These are phyloP conservation scores for Scaptomyza cyrtandrae DNA, from an alignment of 2,888 invertebrate species.

Conservation along the genomic window DNA sequence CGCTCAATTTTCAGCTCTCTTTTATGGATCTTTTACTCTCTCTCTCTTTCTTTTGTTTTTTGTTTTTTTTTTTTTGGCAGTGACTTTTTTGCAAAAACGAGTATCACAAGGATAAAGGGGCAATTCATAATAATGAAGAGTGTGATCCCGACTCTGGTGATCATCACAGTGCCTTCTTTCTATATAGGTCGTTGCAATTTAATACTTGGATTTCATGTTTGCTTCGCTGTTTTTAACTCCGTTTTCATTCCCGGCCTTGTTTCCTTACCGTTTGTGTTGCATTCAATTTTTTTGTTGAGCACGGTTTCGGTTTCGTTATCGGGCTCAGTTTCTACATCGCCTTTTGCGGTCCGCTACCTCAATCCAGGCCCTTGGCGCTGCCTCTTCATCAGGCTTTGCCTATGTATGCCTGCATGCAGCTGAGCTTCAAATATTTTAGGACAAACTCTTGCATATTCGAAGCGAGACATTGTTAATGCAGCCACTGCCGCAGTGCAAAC, in stretches of 20 bases:
- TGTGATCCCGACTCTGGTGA: constrained; percentile 1
- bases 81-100: constrained; percentile 19
- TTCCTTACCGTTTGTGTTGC: constrained; percentile 25
- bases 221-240: constrained; percentile 11
- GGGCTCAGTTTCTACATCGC: constrained; percentile 59
- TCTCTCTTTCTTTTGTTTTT: neutral
- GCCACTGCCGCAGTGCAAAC: constrained; percentile 14
- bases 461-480: constrained; percentile 42
- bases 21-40: neutral
- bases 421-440: constrained; percentile 52
- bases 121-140: constrained; percentile 23
- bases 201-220: constrained; percentile 71
- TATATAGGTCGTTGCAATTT: constrained; percentile 84
- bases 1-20: constrained; percentile 12
- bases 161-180: constrained; percentile 51
- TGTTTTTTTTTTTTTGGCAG: neutral
- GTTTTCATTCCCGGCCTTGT: neutral
- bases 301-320: constrained; percentile 64
- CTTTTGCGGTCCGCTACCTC: constrained; percentile 39
- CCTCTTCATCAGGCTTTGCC: neutral
- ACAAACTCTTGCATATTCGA: constrained; percentile 29
- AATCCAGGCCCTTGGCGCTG: neutral
- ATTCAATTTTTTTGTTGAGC: constrained; percentile 28
- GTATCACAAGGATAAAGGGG: constrained; percentile 18
- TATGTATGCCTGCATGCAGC: constrained; percentile 25